Base-by-base conservation (phyloP, 2,888 invertebrate genomes). In the Synanthedon andrenaeformis region DNA sequence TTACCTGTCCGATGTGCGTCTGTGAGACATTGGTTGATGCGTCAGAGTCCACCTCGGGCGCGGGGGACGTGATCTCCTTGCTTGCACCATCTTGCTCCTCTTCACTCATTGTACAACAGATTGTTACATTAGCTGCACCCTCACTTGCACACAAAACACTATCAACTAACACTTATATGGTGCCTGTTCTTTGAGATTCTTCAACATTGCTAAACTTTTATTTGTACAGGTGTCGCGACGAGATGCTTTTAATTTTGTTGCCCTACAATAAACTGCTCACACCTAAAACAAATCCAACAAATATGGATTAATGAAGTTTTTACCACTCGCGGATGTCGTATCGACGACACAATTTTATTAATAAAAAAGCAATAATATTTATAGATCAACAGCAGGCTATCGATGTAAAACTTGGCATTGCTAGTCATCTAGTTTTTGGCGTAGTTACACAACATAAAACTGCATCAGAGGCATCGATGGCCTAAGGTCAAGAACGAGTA, bases 401-500 rank as follows among this genome's bases (percentile, higher is more conserved):
- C 61, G 66, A 69, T 65, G 61, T 57, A 60, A 72, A 72, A 76
- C 70, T 85, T 86, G 85, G 85, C 85, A 85, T 74, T 71, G 65
- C 59, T 72, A 63, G 65, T 68, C 61, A 64, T 62, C 63, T 62
- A 72, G 67, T 72, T 77, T 52, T 80, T 85, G 81, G 83, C 82
- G 79, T 81, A 74, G 79, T 87, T 85, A 84, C 83, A 86, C 87
- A 87, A 87, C 81, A 71, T 74, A 73, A 70, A 77, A 75, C 57
- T 66, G 65, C 77, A 79, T 70, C 68, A 65, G 19, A 66, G 64
- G 66, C 68, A 70, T 13, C 45, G 14, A 14, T 45, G 14, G 72
- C 76, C 65, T 84, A 82, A 82, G 85, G 84, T 86, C 84, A 82
- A 79, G 78, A 81, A 74, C 75, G 76, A 70, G 64, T 48, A 69